A percentile compares a stretch with the other conserved stretches of the same genome.
Evolutionary conservation across 2,113 vertebrate genomes (phyloP).

Genomic region (Boulengerochromis microlepis): DNA sequence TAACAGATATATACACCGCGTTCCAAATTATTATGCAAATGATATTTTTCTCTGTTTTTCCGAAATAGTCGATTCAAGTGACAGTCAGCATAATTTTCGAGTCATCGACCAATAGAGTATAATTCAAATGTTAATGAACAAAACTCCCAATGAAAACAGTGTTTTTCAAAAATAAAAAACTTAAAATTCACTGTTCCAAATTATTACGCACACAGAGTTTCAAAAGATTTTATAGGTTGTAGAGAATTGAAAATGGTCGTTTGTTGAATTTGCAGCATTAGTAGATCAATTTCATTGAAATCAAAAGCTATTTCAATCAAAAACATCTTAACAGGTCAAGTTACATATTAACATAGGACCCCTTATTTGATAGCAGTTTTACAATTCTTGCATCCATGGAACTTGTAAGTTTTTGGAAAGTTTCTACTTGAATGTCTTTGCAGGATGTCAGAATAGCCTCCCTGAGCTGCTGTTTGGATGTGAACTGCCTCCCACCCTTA

Average conservation of each 20-base stretch:
- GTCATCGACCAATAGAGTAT: neutral
- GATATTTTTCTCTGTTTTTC: neutral
- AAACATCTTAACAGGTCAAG: neutral
- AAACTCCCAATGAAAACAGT: neutral
- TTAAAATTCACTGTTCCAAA: neutral
- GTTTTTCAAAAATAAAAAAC: neutral
- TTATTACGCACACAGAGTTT: neutral
- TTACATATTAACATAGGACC: neutral
- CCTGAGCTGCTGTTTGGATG: neutral
- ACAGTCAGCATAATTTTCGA: neutral
- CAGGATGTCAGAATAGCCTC: neutral
- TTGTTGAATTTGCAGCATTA: neutral
- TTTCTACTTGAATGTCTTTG: neutral
- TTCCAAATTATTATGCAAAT: neutral
- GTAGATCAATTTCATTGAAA: neutral
- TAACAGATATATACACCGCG: neutral
- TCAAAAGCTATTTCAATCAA: neutral
- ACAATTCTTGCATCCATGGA: neutral
- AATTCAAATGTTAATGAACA: neutral
- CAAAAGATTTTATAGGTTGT: neutral
- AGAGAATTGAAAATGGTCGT: neutral
- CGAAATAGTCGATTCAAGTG: fast-evolving
- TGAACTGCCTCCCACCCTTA: neutral
- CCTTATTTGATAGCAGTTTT: neutral
- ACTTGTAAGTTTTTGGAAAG: neutral